Evolutionary conservation across 2,888 invertebrate genomes (phyloP).

Genomic region (Choreutis nemorana): DNA sequence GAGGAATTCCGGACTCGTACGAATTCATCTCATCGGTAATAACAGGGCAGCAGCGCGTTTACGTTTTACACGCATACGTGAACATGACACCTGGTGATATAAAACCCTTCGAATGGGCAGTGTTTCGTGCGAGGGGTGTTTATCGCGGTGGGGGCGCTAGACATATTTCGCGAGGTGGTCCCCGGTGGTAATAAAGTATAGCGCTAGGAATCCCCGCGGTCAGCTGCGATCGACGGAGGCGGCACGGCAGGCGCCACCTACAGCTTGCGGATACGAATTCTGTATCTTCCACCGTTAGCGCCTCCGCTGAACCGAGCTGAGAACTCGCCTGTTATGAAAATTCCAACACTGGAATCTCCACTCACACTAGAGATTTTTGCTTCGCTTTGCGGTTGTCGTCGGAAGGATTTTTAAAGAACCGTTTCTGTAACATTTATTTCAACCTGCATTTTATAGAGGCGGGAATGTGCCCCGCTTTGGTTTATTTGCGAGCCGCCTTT

Average conservation of each 20-base stretch:
- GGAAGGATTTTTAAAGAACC: constrained; percentile 51
- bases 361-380: constrained; percentile 59
- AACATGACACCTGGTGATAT: constrained; percentile 38
- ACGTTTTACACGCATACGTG: constrained; percentile 31
- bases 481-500: constrained; percentile 58
- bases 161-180: constrained; percentile 38
- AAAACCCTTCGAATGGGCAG: constrained; percentile 37
- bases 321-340: constrained; percentile 58
- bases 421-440: constrained; percentile 57
- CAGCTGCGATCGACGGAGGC: constrained; percentile 26
- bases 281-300: constrained; percentile 46
- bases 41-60: constrained; percentile 23
- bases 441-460: constrained; percentile 57
- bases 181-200: constrained; percentile 8
- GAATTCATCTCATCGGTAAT: constrained; percentile 22
- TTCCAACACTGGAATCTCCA: constrained; percentile 53
- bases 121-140: constrained; percentile 31
- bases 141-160: constrained; percentile 35
- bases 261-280: constrained; percentile 42
- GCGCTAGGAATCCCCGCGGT: constrained; percentile 11
- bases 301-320: constrained; percentile 30
- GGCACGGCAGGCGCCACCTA: constrained; percentile 14
- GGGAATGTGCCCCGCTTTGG: constrained; percentile 59
- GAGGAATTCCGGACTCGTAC: too few relatives aligned
- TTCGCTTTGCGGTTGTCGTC: constrained; percentile 56